Evolutionary conservation across 2,888 invertebrate genomes (phyloP), one percentile per base, ranked within the genome.

Genomic region (Acleris cristana): DNA sequence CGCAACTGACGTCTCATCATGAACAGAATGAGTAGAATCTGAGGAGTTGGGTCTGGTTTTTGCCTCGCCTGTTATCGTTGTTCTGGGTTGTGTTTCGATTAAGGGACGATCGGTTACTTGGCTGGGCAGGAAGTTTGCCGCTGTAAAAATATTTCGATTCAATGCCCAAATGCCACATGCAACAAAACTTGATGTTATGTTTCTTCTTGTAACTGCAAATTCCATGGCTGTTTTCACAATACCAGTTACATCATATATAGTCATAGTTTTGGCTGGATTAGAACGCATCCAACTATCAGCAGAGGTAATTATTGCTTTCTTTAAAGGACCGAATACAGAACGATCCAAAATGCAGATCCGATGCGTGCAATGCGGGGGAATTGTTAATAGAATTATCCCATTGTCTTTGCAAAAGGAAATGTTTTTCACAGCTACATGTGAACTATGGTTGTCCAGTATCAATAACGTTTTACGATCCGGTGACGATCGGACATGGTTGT

Each of bases 301-400:
- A 48, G 78, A 73, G 26, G 72, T 70, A 60, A 80, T 81, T 54
- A 76, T 67, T 57, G 71, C 72, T 55, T 73, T 79, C 70, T 83
- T 84, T 30, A 81, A 71, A 34, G 81, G 80, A 5, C 81, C 79
- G 73, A 74, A 82, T 1, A 81, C 74, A 23, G 75, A 70, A 30
- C 76, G 64, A 70, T 84, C 80, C n/a, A 80, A 57, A 40, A 80
- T 82, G 65, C 84, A 83, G 21, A 85, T 64, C 61, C 77, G 79
- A 64, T 85, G 84, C 8, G 76, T 75, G 66, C 80, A 81, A 65
- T 85, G 83, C 14, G 81, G 80, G 7, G 80, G 79, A 78, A 71
- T 63, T 14, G 72, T 66, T 0, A 70, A 14, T 21, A 66, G 45
- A 62, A 78, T 70, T 21, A 85, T 76, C 1, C 80, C 79, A 70